Percentiles rank a stretch among this genome's conserved stretches.
Evolutionary conservation across 1,140 invertebrate species (phyloP).

Genomic region (Apis mellifera): Amel_HAv3.1 CM009944.2:6248501-6249000

Average conservation of each 20-base stretch:
- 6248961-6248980: too few species aligned
- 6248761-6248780: too few species aligned
- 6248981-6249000: too few species aligned
- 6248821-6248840: too few species aligned
- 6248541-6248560: slow-evolving; percentile 31
- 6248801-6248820: too few species aligned
- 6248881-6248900: too few species aligned
- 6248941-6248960: too few species aligned
- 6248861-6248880: too few species aligned
- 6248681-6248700: slow-evolving; percentile 35
- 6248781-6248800: not conserved
- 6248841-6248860: too few species aligned
- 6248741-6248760: not conserved
- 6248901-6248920: too few species aligned
- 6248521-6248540: slow-evolving; percentile 41
- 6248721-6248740: slow-evolving; percentile 7
- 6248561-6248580: slow-evolving; percentile 43
- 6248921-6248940: too few species aligned
- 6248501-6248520: slow-evolving; percentile 36
- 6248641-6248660: slow-evolving; percentile 51
- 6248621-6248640: slow-evolving; percentile 29
- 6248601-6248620: slow-evolving; percentile 22
- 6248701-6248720: slow-evolving; percentile 25
- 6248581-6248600: slow-evolving; percentile 42
- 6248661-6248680: slow-evolving; percentile 52